Conservation (phyloP, 2,888 invertebrate genomes). For the Drosophila antonietae region DNA sequence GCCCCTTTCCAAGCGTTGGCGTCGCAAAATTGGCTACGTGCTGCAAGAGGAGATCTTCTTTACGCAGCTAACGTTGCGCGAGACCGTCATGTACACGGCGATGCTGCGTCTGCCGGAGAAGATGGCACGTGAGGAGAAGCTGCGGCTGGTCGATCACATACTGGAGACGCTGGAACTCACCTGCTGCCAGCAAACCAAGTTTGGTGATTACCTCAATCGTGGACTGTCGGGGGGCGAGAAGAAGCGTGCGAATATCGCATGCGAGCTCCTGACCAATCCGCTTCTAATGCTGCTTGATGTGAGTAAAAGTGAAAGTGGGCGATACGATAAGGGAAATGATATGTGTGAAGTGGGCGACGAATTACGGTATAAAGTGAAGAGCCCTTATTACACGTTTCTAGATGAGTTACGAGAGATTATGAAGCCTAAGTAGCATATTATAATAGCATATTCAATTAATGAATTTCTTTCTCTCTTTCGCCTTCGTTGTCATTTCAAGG, state of each 20-base stretch:
- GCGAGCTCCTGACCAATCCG: conserved; percentile 92
- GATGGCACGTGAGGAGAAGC: conserved; percentile 89
- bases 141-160: conserved; percentile 91
- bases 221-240: conserved; percentile 93
- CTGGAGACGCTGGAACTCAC: conserved; percentile 90
- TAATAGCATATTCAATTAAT: conserved; percentile 2
- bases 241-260: conserved; percentile 92
- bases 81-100: conserved; percentile 89
- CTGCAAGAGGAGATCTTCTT: conserved; percentile 93
- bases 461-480: neutral
- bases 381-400: too few species aligned
- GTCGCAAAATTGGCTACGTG: conserved; percentile 92
- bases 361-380: neutral
- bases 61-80: conserved; percentile 90
- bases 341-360: neutral
- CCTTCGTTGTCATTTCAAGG: conserved; percentile 85
- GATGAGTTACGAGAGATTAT: too few species aligned
- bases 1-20: conserved; percentile 88
- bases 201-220: conserved; percentile 90
- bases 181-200: conserved; percentile 91
- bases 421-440: too few species aligned
- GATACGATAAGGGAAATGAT: neutral
- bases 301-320: conserved; percentile 83
- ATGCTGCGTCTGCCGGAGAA: conserved; percentile 89
- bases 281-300: conserved; percentile 92